Evolutionary conservation across 2,888 invertebrate species (phyloP).

Genomic region (Kuschelorhynchus macadamiae): DNA sequence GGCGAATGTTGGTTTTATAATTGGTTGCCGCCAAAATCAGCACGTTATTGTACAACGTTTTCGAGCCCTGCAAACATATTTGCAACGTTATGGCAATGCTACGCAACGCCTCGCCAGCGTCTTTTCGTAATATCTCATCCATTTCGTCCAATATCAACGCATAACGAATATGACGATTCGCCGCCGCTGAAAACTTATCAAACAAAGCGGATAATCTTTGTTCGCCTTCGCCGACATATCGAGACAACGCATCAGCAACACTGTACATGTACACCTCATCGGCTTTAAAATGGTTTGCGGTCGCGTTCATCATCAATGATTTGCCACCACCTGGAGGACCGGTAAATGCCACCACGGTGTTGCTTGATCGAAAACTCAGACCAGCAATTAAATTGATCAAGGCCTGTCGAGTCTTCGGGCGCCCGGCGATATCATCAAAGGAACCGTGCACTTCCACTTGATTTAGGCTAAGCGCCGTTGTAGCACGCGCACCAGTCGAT

Average conservation of each 20-base stretch:
- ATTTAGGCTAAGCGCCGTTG: not conserved
- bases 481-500: not conserved
- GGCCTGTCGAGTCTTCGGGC: not conserved
- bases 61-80: slow-evolving; percentile 13
- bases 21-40: slow-evolving; percentile 5
- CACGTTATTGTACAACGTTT: slow-evolving; percentile 7
- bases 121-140: slow-evolving; percentile 10
- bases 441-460: slow-evolving; percentile 1
- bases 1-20: slow-evolving; percentile 8
- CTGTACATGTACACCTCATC: slow-evolving; percentile 9
- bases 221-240: slow-evolving; percentile 10
- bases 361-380: not conserved
- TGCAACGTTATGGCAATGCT: slow-evolving; percentile 12
- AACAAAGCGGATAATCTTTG: slow-evolving; percentile 9
- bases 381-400: not conserved
- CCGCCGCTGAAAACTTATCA: slow-evolving; percentile 3
- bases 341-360: not conserved
- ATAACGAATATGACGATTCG: not conserved
- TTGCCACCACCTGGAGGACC: not conserved
- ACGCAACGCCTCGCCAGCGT: slow-evolving; percentile 9
- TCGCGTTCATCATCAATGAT: slow-evolving; percentile 7
- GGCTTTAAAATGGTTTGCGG: slow-evolving; percentile 5
- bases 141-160: slow-evolving; percentile 7
- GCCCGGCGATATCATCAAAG: slow-evolving; percentile 13
- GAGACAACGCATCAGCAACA: slow-evolving; percentile 2